phyloP scores from a whole-genome alignment of 1,140 invertebrate genomes.

The Agraylea sexmaculata region DNA sequence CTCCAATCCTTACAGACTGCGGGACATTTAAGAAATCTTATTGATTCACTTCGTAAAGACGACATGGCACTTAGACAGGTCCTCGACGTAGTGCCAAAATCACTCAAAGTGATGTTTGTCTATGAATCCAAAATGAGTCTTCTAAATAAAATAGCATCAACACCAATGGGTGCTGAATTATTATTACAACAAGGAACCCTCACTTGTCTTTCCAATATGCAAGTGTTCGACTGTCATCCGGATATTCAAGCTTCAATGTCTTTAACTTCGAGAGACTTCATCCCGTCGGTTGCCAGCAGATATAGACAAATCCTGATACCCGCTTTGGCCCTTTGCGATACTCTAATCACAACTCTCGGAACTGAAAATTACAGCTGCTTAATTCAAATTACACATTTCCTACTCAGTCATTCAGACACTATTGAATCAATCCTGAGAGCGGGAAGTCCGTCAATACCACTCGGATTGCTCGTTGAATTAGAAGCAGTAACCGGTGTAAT shows the following conservation, averaged over 20 bases:
- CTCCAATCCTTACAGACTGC: slow-evolving; percentile 60
- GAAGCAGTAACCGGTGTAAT: slow-evolving; percentile 67
- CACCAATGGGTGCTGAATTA: slow-evolving; percentile 59
- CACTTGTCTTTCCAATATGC: slow-evolving; percentile 60
- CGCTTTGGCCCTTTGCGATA: slow-evolving; percentile 65
- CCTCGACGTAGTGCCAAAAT: slow-evolving; percentile 54
- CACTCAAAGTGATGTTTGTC: slow-evolving; percentile 67
- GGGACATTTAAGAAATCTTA: slow-evolving; percentile 74
- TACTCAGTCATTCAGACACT: slow-evolving; percentile 70
- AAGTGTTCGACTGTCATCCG: slow-evolving; percentile 66
- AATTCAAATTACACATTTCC: slow-evolving; percentile 63
- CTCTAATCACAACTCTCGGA: slow-evolving; percentile 69
- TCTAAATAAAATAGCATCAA: slow-evolving; percentile 60
- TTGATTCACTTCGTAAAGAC: slow-evolving; percentile 66
- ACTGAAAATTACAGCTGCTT: slow-evolving; percentile 69
- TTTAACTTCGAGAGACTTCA: slow-evolving; percentile 24
- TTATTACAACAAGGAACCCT: slow-evolving; percentile 64
- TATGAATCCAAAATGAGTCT: slow-evolving; percentile 83
- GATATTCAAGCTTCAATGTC: slow-evolving; percentile 37
- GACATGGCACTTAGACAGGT: slow-evolving; percentile 58
- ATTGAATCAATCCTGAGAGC: slow-evolving; percentile 62
- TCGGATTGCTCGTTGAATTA: slow-evolving; percentile 55
- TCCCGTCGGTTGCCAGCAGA: slow-evolving; percentile 30
- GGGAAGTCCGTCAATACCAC: slow-evolving; percentile 49
- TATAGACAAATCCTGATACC: slow-evolving; percentile 75